Evolutionary conservation across 2,797 vertebrate species (phyloP), one percentile per base, ranked within the genome.

Genomic region (Cossypha dichroa): DNA sequence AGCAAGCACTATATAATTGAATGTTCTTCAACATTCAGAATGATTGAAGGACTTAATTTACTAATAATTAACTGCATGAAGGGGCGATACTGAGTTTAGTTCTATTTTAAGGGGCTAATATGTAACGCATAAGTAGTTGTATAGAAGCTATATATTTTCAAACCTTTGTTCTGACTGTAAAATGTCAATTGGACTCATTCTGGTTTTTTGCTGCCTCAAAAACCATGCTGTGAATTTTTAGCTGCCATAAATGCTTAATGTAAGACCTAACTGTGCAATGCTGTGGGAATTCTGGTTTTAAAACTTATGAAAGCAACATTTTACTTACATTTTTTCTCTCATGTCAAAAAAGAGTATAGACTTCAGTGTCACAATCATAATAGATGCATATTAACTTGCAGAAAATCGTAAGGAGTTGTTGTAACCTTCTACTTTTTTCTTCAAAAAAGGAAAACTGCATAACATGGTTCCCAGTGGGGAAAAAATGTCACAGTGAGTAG

Each of bases 241-340:
- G 92, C 77, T 97, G 97, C 94, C 85, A 91, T 97, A 98, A 97
- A 97, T 96, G 94, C 96, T 97, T 98, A 97, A 97, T 97, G 78
- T 95, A 97, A 97, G 81, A 95, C 85, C 93, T 97, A 97, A 98
- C 95, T 97, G 94, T 95, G 95, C 91, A 94, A 54, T 97, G 91
- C 93, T 97, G 96, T 96, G 96, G 97, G 95, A 96, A 97, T 93
- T 96, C 90, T 95, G 78, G 77, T 90, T 97, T 97, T 94, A 97
- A 97, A 93, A 97, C 62, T 90, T 97, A 95, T 93, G 89, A 98
- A 97, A 97, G 85, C 77, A 97, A 97, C 92, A 84, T 96, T 97
- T 97, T 93, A 96, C 91, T 96, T 94, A 79, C 43, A 83, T 68
- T 96, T 97, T 96, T 89, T 90, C 94, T 89, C 95, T 94, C 72